Evolutionary conservation across 1,140 invertebrate genomes (phyloP).

Genomic region (Bombus affinis): DNA sequence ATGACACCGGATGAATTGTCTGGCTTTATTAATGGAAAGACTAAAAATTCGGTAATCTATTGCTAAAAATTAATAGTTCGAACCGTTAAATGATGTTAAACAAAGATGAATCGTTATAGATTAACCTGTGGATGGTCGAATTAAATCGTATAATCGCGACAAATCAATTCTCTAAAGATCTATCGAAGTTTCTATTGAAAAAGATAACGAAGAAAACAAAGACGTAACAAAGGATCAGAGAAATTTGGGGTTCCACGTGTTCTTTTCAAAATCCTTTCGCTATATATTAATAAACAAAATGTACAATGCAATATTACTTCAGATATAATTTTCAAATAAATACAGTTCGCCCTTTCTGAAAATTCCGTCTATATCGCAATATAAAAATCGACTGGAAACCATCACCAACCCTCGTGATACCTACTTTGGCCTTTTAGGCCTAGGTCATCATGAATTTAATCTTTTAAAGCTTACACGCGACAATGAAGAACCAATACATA

Average conservation of each 20-base stretch:
- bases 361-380: background rate
- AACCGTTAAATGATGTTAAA: background rate
- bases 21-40: conserved; percentile 54
- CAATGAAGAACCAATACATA: background rate
- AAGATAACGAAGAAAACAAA: conserved; percentile 14
- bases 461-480: background rate
- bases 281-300: conserved; percentile 24
- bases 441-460: background rate
- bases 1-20: conserved; percentile 63
- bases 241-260: background rate
- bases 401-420: background rate
- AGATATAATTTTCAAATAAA: conserved; percentile 10
- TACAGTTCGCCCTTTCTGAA: background rate
- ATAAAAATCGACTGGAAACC: background rate
- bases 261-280: conserved; percentile 14
- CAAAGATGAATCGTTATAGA: conserved; percentile 30
- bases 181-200: conserved; percentile 60
- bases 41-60: conserved; percentile 38
- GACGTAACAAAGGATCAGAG: background rate
- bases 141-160: conserved; percentile 51
- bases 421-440: background rate
- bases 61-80: background rate
- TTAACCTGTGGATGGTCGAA: conserved; percentile 57
- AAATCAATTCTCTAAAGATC: conserved; percentile 42
- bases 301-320: background rate